These are phyloP conservation scores for Xestia rhomboidea DNA, from an alignment of 2,888 invertebrate species.

Conservation along the genomic window DNA sequence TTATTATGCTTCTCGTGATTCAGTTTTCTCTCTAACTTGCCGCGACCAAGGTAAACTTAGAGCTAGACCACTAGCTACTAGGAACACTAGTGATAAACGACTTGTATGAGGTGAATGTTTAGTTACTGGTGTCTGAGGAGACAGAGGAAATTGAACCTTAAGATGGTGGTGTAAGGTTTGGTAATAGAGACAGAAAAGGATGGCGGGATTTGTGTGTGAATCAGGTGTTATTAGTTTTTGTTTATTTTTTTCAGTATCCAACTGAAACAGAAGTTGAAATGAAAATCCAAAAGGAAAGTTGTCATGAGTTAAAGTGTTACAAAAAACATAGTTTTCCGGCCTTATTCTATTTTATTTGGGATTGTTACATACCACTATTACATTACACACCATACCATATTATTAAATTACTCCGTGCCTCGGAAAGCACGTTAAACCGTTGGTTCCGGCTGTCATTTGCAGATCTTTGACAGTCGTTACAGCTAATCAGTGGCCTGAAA, in stretches of 20 bases:
- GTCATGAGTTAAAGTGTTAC: too few relatives aligned
- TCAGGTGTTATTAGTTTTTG: not conserved
- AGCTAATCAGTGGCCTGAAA: too few relatives aligned
- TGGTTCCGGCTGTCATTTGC: too few relatives aligned
- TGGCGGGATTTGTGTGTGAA: not conserved
- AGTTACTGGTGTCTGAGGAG: slow-evolving; percentile 14
- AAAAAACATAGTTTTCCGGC: too few relatives aligned
- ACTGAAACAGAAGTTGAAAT: too few relatives aligned
- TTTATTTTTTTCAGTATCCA: too few relatives aligned
- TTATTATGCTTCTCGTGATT: slow-evolving; percentile 53
- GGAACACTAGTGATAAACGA: slow-evolving; percentile 60
- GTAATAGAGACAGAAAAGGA: not conserved
- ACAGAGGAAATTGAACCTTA: slow-evolving; percentile 12
- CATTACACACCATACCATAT: too few relatives aligned
- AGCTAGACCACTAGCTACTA: slow-evolving; percentile 52
- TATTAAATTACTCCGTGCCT: too few relatives aligned
- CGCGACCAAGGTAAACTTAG: slow-evolving; percentile 52
- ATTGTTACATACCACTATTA: too few relatives aligned
- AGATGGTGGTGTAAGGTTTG: not conserved
- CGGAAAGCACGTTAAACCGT: too few relatives aligned
- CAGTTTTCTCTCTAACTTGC: slow-evolving; percentile 52
- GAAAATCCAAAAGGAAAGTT: not conserved
- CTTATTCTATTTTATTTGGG: too few relatives aligned
- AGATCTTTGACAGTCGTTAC: too few relatives aligned
- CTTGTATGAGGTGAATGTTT: slow-evolving; percentile 65